Evolutionary conservation across 1,140 invertebrate species (phyloP), one percentile per base, ranked within the genome.

Genomic region (Streblospio benedicti): DNA sequence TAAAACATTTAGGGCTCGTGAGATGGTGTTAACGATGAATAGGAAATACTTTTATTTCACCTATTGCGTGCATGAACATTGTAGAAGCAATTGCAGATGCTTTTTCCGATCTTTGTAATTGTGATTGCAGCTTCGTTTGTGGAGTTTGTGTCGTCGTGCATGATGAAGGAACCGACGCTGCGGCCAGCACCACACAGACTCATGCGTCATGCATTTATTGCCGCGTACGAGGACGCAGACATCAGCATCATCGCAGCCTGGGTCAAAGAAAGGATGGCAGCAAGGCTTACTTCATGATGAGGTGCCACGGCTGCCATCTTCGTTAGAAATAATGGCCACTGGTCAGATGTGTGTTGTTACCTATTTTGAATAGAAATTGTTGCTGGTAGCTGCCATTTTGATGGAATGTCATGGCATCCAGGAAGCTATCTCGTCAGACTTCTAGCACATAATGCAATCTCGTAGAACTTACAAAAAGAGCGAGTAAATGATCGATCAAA

Each of bases 161-260:
- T 57, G 55, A 35, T 44, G 27, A 57, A 57, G 20, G 32, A 27
- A 6, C 55, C 55, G 2, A 30, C 41, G 12, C 25, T 57, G 38
- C 30, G 55, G 35, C 55, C 55, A 16, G 55, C 55, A 41, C 55
- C 55, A 9, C 38, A 57, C 25, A 38, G 30, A 6, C 31, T 57
- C 14, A 23, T 57, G 55, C 31, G 60, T 31, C 68, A 69, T 47
- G 61, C 62, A 14, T 69, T 68, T 60, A 60, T 69, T 32, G 56
- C 59, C 30, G 62, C 62, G 28, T 49, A 68, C 50, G 61, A 62
- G 59, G 61, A 68, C 53, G 60, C 50, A 6, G 66, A 66, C 28
- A 44, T 62, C 9, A 41, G 38, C 18, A 32, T 66, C 23, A 63
- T 68, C 47, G 65, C 64, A 27, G 32, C 41, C 23, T 69, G 66